Evolutionary conservation across 2,888 invertebrate species (phyloP), one percentile per base, ranked within the genome.

Genomic region (Tenthredo distinguenda): DNA sequence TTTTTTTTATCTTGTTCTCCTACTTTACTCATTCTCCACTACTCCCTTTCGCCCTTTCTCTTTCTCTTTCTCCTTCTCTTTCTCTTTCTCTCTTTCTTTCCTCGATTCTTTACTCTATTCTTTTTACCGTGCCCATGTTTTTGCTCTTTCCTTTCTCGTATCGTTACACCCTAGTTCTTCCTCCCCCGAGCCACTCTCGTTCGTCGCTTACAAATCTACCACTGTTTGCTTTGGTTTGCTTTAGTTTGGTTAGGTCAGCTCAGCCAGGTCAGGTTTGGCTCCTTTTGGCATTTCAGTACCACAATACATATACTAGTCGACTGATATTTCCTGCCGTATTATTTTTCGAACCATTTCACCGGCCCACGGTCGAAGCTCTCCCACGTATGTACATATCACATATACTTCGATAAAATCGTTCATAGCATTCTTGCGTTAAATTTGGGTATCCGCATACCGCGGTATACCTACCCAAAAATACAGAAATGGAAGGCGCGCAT

Each of bases 191-290:
- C 58, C 62, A 21, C 58, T 62, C 81, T 62, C 40, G 40, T 62
- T 62, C 81, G 37, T 81, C 31, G 81, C 62, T 62, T 62, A 81
- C 81, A 81, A 81, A 81, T 81, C 81, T 62, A 81, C 81, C 81
- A 37, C 81, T 81, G 81, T 62, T 62, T 81, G 81, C 50, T 81
- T 81, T 81, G 62, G 81, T 62, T 62, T 62, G 37, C 62, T 81
- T 81, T 62, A 62, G 81, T 81, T 81, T 81, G 58, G 81, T 81
- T 62, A 81, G 81, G 81, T 62, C 58, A 81, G 58, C 81, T 81
- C 18, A 21, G 62, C 62, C 81, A 31, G 62, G 81, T 81, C 81
- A 81, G 81, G 40, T 62, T 62, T 37, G 81, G 12, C 58, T 62
- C 40, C 40, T 40, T 81, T 62, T 37, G 21, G 58, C 21, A 10